These are phyloP conservation scores for Iselma pallidipennis DNA, from an alignment of 2,888 invertebrate genomes.

Conservation along the genomic window DNA sequence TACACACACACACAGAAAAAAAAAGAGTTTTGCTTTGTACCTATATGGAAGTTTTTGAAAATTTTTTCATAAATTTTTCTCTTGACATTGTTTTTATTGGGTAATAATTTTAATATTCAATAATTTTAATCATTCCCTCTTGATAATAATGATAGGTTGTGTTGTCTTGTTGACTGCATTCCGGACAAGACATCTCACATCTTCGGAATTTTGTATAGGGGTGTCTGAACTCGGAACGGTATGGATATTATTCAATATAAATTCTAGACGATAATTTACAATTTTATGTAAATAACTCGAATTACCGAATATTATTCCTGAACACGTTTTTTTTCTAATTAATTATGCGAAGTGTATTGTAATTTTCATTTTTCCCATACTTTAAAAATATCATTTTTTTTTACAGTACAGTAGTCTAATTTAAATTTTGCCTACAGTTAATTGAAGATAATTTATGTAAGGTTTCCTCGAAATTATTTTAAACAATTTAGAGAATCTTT, in stretches of 20 bases:
- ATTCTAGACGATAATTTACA: not conserved
- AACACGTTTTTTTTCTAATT: not conserved
- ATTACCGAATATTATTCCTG: no score
- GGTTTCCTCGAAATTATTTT: not conserved
- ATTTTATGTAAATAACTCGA: no score
- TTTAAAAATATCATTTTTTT: not conserved
- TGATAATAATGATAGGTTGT: not conserved
- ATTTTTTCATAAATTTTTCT: not conserved
- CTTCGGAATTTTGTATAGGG: not conserved
- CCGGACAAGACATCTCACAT: not conserved
- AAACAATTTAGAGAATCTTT: conserved; percentile 1
- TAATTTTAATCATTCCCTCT: not conserved
- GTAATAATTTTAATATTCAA: not conserved
- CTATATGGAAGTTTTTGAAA: no score
- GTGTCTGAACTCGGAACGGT: not conserved
- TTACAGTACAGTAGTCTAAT: not conserved
- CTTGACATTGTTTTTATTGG: no score
- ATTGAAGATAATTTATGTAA: not conserved
- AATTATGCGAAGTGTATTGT: not conserved
- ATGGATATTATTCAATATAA: not conserved
- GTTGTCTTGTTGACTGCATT: not conserved
- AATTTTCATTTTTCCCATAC: not conserved
- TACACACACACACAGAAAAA: no score
- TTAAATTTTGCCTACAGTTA: not conserved
- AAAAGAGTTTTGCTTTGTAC: no score